Evolutionary conservation across 2,888 invertebrate species (phyloP), one percentile per base, ranked within the genome.

Genomic region (Busseola fusca): DNA sequence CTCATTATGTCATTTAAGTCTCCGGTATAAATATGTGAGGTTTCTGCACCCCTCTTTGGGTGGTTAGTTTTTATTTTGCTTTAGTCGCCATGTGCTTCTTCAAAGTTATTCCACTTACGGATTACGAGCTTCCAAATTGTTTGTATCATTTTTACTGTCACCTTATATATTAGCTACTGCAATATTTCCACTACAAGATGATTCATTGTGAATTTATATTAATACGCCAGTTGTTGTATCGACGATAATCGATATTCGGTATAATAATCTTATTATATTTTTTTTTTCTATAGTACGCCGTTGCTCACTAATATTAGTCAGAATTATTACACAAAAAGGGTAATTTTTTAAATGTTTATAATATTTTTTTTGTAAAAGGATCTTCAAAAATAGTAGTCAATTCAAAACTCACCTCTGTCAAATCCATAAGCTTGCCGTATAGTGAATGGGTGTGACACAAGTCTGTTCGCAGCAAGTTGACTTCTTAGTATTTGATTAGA

Each of bases 401-500:
- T n/a, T 40, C 34, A 30, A 42, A 42, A 73, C 91, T 88, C 78
- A 95, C 95, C 94, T 93, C 93, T 92, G 71, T 94, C 93, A 76
- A 91, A 92, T 83, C 92, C 93, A 71, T 93, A 95, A 14, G 92
- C 85, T 72, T 93, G 94, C 77, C 93, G 88, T 81, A 94, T 84
- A 60, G 91, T 85, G 54, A 90, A 91, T 0, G 93, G 90, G 69
- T 91, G 91, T 0, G 92, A 66, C 27, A 90, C 83, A 70, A 88
- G 92, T 89, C 93, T 92, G 68, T 91, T 94, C 0, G 91, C 90
- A 7, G 91, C 92, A 21, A 95, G 85, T 60, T 94, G 94, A 75
- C 75, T 93, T 48, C 94, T 88, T 50, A 95, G 82, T 66, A 94
- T 87, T 52, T 93, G 92, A 34, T 92, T 93, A 21, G 90, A 85